Evolutionary conservation across 2,888 invertebrate species (phyloP).

Genomic region (Pteria penguin): DNA sequence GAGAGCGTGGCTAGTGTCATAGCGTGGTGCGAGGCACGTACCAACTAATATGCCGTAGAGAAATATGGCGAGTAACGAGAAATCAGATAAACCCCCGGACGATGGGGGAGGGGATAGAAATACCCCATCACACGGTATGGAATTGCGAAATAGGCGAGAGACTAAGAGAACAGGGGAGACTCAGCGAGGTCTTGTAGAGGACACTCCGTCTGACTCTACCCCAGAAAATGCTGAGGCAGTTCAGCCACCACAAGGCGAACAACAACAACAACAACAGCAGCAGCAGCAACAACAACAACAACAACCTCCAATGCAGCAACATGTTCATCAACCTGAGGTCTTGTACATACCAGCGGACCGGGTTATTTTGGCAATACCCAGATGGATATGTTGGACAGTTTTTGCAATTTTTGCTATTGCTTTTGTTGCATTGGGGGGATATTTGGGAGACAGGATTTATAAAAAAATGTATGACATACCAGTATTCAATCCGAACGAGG

Average conservation of each 20-base stretch:
- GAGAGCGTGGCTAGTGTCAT: too few species aligned
- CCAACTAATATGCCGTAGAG: background rate
- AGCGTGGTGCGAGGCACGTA: background rate
- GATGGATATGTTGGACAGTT: slow-evolving; percentile 42
- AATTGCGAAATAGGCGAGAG: slow-evolving; percentile 8
- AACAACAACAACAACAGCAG: too few species aligned
- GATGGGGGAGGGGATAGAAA: background rate
- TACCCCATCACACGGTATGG: background rate
- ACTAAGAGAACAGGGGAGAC: background rate
- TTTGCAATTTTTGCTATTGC: slow-evolving; percentile 28
- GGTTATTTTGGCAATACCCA: slow-evolving; percentile 47
- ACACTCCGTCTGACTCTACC: background rate
- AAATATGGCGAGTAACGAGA: background rate
- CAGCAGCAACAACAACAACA: slow-evolving; percentile 18
- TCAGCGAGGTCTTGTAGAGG: background rate
- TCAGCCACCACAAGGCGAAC: background rate
- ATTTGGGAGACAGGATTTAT: slow-evolving; percentile 34
- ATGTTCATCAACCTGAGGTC: slow-evolving; percentile 18
- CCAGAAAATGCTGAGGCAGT: background rate
- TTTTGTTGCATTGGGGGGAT: slow-evolving; percentile 34
- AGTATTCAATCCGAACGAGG: slow-evolving; percentile 28
- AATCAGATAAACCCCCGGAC: background rate
- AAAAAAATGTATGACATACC: slow-evolving; percentile 20
- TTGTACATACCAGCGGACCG: slow-evolving; percentile 37
- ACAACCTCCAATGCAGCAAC: slow-evolving; percentile 9